Base-by-base conservation (phyloP, 2,888 invertebrate species). In the Drosophila picticornis region DNA sequence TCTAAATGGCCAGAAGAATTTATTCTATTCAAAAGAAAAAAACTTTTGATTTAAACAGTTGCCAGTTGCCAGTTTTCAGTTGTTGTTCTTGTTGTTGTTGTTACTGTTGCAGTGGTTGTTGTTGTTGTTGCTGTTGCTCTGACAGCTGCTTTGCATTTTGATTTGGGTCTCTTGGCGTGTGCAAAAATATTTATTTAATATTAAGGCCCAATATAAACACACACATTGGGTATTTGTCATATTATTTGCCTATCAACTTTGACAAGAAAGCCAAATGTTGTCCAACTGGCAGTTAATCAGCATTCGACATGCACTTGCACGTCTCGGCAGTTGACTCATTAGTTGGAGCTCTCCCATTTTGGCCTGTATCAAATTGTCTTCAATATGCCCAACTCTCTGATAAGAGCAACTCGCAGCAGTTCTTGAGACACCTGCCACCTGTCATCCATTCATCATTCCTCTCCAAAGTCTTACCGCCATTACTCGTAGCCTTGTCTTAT, bases 181-280 rank as follows among this genome's bases (percentile, higher is more conserved):
- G 55, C 50, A 74, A 70, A 83, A 88, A 88, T 84, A 85, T 85
- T 83, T 85, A 88, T 86, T 72, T 81, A 81, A 79, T 88, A 78
- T 83, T 34, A 76, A 72, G 68, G 25, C 58, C 74, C 48, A 50
- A 43, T 22, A 75, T 52, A 48, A 67, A 59, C 66, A 71, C 19
- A 46, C 46, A 27, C 46, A 31, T 27, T 34, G 10, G 5, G 19
- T 38, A 4, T 29, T 1, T 27, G 11, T n/a, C 51, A 52, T 50
- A 63, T 74, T 65, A 65, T 58, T 69, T 25, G 56, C 34, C 60
- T 67, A 79, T 61, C 63, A 66, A 46, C 51, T 57, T 38, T 60
- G 58, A 80, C 84, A 84, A 75, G 77, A 75, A 58, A 75, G 52
- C 73, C 86, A 77, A 79, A 25, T 46, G 85, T 73, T 85, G 75